Base-by-base conservation (phyloP, 2,888 invertebrate species). In the Nysson spinosus region DNA sequence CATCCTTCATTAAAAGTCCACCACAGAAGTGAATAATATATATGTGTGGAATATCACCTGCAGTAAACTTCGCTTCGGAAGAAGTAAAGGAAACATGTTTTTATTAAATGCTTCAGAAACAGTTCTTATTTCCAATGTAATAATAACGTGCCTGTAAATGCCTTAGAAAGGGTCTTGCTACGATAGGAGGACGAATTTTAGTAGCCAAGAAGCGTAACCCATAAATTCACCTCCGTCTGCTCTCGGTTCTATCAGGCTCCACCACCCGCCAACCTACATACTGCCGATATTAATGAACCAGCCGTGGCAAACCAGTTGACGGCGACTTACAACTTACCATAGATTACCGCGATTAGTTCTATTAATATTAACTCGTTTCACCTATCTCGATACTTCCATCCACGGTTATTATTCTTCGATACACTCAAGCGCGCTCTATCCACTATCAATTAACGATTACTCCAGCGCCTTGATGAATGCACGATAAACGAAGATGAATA, bases 241-340 rank as follows among this genome's bases (percentile, higher is more conserved):
- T 52, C 47, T 60, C 60, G 50, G 50, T 58, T 42, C 60, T 44
- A 58, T 50, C 50, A 34, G 30, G 44, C 20, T 34, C 20, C 44
- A 26, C 52, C 61, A 47, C 51, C 63, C 63, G 51, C 47, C 35
- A 49, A 58, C 55, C 54, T 35, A 49, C 56, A 47, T 65, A 71
- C 50, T 40, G 58, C 26, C 57, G 63, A 72, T 68, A 65, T 72
- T 69, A 72, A 72, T 72, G 69, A 61, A 57, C 34, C 44, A 34
- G 14, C 42, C 47, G 47, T 39, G 57, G 58, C 35, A 42, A 40
- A 35, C 54, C 58, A 51, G 46, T 68, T 46, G 50, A 63, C 49
- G 34, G 22, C 16, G 16, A 35, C 28, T 46, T 62, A 50, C 57
- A 42, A 46, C 35, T 49, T 69, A 55, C 42, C 55, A 22, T 50